Base-by-base conservation (phyloP, 2,797 vertebrate genomes). In the Salmo trutta region DNA sequence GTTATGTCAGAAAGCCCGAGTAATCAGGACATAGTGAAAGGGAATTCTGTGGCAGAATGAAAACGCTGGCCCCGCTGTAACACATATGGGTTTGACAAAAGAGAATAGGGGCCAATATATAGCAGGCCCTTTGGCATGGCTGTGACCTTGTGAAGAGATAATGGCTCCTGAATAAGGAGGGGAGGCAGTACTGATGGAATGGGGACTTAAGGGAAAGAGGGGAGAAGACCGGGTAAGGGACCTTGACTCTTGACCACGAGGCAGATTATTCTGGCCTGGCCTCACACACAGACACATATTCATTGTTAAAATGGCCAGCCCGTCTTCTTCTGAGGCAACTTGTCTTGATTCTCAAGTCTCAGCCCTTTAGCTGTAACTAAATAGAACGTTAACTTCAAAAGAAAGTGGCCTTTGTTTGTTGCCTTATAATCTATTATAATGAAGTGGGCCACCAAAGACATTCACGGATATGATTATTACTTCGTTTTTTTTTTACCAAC, bases 61-160 rank as follows among this genome's bases (percentile, higher is more conserved):
- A 27, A 29, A 66, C 0, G 12, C 21, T 15, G 27, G 14, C 27
- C 64, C 1, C 8, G 64, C 27, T 31, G 64, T 66, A 66, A 66
- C 64, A 54, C 24, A 66, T 16, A 66, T 27, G 64, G 14, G 24
- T 66, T 12, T 31, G 12, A 10, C 64, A 15, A 31, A 14, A 31
- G 64, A 66, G 27, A 66, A 66, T 31, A 29, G 12, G 53, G 64
- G 12, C 12, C 64, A 31, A 31, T 21, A 66, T 29, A 31, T 7
- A 31, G 64, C 12, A 53, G 14, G 68, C 77, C 73, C 74, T 70
- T 72, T 74, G 77, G 62, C 41, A 41, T 8, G 21, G 76, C 64
- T 16, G 21, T 47, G 73, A 81, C 73, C 76, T 72, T 54, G 51
- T 19, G 76, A 56, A 24, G 17, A 65, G 68, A 67, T 75, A 75